Base-by-base conservation (phyloP, 2,113 vertebrate species). In the Platichthys stellatus region DNA sequence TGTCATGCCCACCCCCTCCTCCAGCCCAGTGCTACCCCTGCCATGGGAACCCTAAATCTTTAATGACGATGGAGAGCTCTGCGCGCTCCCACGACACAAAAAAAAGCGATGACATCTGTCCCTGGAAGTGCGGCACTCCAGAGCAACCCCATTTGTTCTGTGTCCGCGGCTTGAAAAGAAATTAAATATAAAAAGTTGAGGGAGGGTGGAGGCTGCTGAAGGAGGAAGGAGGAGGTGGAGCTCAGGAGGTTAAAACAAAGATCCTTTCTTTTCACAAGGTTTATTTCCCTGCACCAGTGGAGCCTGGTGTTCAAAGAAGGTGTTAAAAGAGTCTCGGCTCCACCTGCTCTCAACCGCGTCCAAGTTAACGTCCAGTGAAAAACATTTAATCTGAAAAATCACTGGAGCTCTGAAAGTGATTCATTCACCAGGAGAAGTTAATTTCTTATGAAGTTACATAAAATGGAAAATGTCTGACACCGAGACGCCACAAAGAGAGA, bases 21-120 rank as follows among this genome's bases (percentile, higher is more conserved):
- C 82, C 84, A 83, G 88, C 76, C 82, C 75, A 58, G 86, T 71
- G 79, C 76, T 73, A 54, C 86, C 83, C 83, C 87, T 72, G 84
- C 92, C 93, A 92, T 93, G 93, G 93, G 93, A 95, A 94, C 91
- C 87, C 86, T 94, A 89, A 92, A 94, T 93, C 89, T 94, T 94
- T 94, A 94, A 95, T 94, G 94, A 93, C 85, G 89, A 88, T 72
- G 84, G 87, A 94, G 89, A 87, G 90, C 47, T 91, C 81, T 69
- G 81, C 69, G 54, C 79, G 79, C 88, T 91, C 76, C 82, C 90
- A 65, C 72, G 64, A 78, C 88, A 94, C 93, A 95, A 94, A 95
- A 95, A 95, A 59, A 65, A 94, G 93, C 90, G 72, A 88, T 90
- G 94, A 93, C 93, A 93, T 94, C 93, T 94, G 94, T 91, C 90